Evolutionary conservation across 2,797 vertebrate species (phyloP), one percentile per base, ranked within the genome.

Genomic region (Smutsia temminckii): DNA sequence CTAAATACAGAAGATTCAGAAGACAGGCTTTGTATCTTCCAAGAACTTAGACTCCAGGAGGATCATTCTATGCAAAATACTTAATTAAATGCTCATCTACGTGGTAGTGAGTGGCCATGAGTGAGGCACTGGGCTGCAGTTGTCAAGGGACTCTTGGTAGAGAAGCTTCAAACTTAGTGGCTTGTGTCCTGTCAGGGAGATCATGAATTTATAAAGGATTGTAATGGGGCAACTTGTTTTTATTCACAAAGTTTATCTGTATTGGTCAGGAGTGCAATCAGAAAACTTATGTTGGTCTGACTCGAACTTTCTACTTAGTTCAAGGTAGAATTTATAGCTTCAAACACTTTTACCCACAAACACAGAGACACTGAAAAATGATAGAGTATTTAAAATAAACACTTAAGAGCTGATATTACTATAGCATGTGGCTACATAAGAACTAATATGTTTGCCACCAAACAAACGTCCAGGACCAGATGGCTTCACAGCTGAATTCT

Each of bases 251-350:
- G 75, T 61, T 23, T 77, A 90, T 93, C 93, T 69, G 59, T 93
- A 84, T 94, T 34, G 64, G 83, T 92, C 93, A 95, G 85, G 85
- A 94, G 94, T 95, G 89, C 68, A 86, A 89, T 91, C 86, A 89
- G 85, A 84, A 78, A 66, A 66, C 61, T 94, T 94, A 51, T 2
- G 3, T 71, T 85, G 83, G n/a, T 84, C 46, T 85, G 72, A 95
- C 34, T 66, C 37, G 92, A 92, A 91, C 74, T 96, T 78, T 55
- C n/a, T 74, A 34, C 69, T 86, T 81, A 96, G 89, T 92, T 96
- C 85, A 77, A 89, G 55, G 61, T 68, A 71, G 66, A 57, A 91
- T 95, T 93, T 95, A 95, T 69, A 89, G 29, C 71, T 89, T 93
- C 59, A 75, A 59, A 89, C 13, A 78, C 40, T 91, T 94, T 83